phyloP scores from a whole-genome alignment of 2,113 vertebrate species.

The Azemiops feae region DNA sequence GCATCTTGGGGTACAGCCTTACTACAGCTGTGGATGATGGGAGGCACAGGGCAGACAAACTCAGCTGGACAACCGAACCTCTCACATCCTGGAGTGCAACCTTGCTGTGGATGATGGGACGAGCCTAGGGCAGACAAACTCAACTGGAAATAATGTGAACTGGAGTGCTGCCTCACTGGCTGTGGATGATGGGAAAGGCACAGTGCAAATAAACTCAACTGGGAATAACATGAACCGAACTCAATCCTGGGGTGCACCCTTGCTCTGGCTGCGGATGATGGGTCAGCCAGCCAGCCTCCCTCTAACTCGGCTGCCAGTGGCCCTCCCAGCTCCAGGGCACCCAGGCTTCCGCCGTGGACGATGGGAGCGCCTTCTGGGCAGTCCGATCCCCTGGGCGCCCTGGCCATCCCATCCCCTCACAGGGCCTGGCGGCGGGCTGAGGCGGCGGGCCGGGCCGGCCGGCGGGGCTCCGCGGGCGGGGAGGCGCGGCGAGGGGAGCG shows the following conservation, averaged over 20 bases:
- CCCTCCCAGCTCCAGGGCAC: not conserved
- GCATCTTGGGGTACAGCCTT: no score
- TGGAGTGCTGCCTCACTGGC: not conserved
- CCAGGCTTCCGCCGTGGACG: not conserved
- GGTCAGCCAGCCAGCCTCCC: no score
- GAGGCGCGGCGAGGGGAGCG: not conserved
- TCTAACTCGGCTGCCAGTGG: not conserved
- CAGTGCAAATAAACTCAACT: not conserved
- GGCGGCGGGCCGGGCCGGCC: no score
- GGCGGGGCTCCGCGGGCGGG: not conserved
- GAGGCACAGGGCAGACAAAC: no score
- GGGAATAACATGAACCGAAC: accelerated
- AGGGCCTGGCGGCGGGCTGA: not conserved
- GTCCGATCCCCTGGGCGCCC: no score
- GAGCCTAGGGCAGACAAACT: no score
- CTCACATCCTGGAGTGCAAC: no score
- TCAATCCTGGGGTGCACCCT: not conserved
- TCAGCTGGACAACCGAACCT: no score
- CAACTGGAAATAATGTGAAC: no score
- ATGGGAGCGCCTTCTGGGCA: not conserved
- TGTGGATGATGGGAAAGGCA: not conserved
- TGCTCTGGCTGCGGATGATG: not conserved
- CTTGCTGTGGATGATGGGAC: no score
- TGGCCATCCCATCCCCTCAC: not conserved
- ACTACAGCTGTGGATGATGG: no score